Base-by-base conservation (phyloP, 2,113 vertebrate species). In the Zosterops pallidus region DNA sequence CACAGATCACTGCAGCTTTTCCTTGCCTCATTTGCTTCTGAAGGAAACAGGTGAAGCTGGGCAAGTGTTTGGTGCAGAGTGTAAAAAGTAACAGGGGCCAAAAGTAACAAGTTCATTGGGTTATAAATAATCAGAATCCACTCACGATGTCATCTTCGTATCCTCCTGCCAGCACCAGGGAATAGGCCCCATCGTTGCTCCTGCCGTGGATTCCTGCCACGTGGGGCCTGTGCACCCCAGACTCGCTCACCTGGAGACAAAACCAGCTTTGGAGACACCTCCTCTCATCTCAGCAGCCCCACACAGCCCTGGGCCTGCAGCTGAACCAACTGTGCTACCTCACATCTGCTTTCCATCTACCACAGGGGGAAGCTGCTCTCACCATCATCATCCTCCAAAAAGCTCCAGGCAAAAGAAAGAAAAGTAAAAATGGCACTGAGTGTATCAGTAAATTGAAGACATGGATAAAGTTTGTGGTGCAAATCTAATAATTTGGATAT, bases 101-200 rank as follows among this genome's bases (percentile, higher is more conserved):
- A 39, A 39, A 39, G 39, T 17, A 72, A 31, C 14, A 16, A 17
- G 4, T 12, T 37, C 0, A 2, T 17, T 18, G 60, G 46, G 59
- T 55, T 85, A 41, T 53, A 23, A 89, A 47, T 20, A 82, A 67
- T 5, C 17, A 65, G 55, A 50, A 21, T 49, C 13, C 49, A 94
- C 98, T 95, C 95, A 99, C 99, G 94, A 99, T 98, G 23, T 99
- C 99, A 35, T 99, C 99, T 77, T 99, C 99, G 14, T 99, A 99
- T 22, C 99, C 99, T 71, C 99, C 99, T 3, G 99, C 99, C 94
- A 99, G 98, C 39, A 99, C 99, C 92, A 99, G 75, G 49, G 99
- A 99, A 52, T 98, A 99, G 17, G 99, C 98, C 0, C 99, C 99
- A 1, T 99, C 99, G 0, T 99, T 99, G 97, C 99, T 99, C n/a